Percentiles rank a stretch among this genome's conserved stretches.
Evolutionary conservation across 1,140 invertebrate genomes (phyloP).

Genomic region (Apis cerana): DNA sequence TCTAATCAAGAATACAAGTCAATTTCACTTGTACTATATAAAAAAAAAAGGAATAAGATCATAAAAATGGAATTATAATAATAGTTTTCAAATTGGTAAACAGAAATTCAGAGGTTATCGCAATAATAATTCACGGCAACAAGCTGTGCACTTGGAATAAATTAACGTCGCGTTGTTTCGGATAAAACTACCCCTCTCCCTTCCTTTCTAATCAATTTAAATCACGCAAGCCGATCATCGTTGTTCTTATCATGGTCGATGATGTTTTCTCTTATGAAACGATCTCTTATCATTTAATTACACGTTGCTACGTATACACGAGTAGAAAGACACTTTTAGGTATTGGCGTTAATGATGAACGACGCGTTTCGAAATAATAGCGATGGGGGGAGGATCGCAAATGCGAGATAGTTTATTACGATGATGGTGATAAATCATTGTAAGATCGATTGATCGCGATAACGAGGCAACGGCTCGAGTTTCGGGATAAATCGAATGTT

Average conservation of each 20-base stretch:
- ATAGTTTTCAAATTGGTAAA: constrained; percentile 1
- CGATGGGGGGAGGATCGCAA: not conserved
- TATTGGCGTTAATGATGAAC: not conserved
- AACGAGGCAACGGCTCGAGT: not conserved
- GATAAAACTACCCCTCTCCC: not conserved
- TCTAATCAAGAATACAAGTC: too few relatives aligned
- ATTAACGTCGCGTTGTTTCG: not conserved
- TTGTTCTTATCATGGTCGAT: too few relatives aligned
- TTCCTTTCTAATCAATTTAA: constrained; percentile 18
- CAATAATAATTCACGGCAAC: not conserved
- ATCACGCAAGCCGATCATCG: constrained; percentile 1
- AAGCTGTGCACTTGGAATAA: not conserved
- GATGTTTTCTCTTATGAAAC: not conserved
- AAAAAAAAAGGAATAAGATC: not conserved
- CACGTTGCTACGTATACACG: not conserved
- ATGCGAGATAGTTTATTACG: not conserved
- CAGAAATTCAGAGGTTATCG: not conserved
- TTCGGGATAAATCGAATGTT: not conserved
- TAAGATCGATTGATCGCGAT: constrained; percentile 2
- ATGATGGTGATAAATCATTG: not conserved
- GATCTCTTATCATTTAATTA: constrained; percentile 7
- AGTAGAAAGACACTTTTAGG: not conserved
- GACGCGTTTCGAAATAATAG: not conserved
- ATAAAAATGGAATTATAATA: not conserved
- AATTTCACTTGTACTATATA: not conserved